A percentile compares a stretch with the other conserved stretches of the same genome.
Conservation (phyloP, 2,113 vertebrate genomes). For the Aspidoscelis tigris region DNA sequence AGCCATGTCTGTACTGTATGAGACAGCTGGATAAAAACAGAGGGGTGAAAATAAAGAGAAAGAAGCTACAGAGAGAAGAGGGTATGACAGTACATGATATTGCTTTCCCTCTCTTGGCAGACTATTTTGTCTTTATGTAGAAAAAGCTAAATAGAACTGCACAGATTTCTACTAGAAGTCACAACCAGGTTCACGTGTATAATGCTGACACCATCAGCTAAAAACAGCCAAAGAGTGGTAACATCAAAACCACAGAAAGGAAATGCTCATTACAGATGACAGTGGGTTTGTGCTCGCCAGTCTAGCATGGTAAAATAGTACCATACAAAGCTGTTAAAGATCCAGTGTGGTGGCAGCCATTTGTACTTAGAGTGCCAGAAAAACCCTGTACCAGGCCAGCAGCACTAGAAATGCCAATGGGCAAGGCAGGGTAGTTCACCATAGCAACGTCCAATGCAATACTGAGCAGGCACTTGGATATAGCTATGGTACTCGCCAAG, state of each 20-base stretch:
- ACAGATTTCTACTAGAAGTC: neutral
- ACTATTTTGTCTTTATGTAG: neutral
- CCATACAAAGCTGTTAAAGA: no score
- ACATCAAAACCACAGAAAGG: neutral
- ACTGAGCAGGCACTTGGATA: no score
- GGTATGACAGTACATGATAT: neutral
- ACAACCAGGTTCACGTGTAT: neutral
- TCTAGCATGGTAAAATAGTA: no score
- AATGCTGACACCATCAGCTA: slow-evolving; percentile 7
- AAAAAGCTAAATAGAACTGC: neutral
- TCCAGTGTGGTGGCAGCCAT: no score
- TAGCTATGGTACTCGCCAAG: no score
- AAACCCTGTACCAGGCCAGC: no score
- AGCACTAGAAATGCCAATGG: no score
- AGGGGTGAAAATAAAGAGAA: neutral
- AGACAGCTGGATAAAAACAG: neutral
- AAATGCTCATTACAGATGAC: no score
- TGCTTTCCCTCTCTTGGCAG: neutral
- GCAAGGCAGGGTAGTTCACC: no score
- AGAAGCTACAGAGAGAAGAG: neutral
- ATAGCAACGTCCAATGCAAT: no score
- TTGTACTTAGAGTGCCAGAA: no score
- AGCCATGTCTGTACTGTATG: slow-evolving; percentile 29
- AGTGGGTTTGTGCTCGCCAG: neutral
- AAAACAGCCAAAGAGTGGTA: slow-evolving; percentile 4